These are phyloP conservation scores for Neelides sp. DNA, from an alignment of 1,140 invertebrate species.

Conservation along the genomic window DNA sequence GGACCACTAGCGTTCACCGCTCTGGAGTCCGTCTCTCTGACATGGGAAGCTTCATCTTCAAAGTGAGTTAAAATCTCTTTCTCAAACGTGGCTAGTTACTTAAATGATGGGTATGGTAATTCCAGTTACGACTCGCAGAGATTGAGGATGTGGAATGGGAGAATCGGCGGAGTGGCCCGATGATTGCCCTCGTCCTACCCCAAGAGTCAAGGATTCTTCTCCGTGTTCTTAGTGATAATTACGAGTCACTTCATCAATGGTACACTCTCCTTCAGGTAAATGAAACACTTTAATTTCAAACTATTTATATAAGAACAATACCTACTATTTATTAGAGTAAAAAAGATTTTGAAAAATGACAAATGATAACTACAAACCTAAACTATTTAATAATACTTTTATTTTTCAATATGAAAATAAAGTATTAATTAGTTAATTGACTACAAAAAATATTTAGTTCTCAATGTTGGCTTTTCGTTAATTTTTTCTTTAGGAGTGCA, in stretches of 20 bases:
- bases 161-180: slow-evolving; percentile 27
- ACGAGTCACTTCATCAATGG: slow-evolving; percentile 37
- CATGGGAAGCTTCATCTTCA: slow-evolving; percentile 58
- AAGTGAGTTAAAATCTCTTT: slow-evolving; percentile 38
- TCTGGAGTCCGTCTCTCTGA: slow-evolving; percentile 48
- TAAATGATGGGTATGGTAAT: slow-evolving; percentile 4
- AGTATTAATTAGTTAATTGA: no score
- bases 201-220: slow-evolving; percentile 23
- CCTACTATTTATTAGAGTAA: slow-evolving; percentile 15
- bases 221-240: slow-evolving; percentile 26
- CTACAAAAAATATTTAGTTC: no score
- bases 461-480: slow-evolving; percentile 11
- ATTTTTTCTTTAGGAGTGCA: slow-evolving; percentile 41
- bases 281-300: slow-evolving; percentile 3
- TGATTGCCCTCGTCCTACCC: slow-evolving; percentile 24
- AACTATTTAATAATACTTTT: no score
- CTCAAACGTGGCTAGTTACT: neutral
- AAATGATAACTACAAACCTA: no score
- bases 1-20: slow-evolving; percentile 36
- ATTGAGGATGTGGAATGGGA: slow-evolving; percentile 51
- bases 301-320: neutral
- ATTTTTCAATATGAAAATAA: no score
- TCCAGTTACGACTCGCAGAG: slow-evolving; percentile 49
- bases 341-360: no score
- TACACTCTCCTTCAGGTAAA: slow-evolving; percentile 44